These are phyloP conservation scores for Drosophila lutescens DNA, from an alignment of 2,888 invertebrate species.

Conservation along the genomic window DNA sequence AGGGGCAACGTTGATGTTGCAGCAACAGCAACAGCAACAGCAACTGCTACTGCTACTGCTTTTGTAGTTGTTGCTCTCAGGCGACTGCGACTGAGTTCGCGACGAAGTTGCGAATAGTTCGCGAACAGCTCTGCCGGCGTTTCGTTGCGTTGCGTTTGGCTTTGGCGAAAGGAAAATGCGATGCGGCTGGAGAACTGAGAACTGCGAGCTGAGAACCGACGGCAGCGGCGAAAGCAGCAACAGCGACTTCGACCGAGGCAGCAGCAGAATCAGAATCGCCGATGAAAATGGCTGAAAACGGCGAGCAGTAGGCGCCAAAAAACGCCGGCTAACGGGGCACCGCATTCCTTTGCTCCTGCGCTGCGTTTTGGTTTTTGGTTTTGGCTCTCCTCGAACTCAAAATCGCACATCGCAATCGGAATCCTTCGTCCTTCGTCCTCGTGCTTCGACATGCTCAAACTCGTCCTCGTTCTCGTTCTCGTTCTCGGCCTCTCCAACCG, in stretches of 20 bases:
- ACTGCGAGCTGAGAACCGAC: conserved; percentile 7
- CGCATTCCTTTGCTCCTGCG: conserved; percentile 69
- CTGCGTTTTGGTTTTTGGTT: conserved; percentile 3
- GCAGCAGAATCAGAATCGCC: conserved; percentile 1
- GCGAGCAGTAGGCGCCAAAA: conserved; percentile 41
- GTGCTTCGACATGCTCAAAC: conserved; percentile 40
- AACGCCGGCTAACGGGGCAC: conserved; percentile 70
- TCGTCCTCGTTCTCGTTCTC: conserved; percentile 59
- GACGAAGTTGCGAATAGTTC: conserved; percentile 49
- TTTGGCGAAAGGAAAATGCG: conserved; percentile 33
- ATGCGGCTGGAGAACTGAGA: conserved; percentile 15
- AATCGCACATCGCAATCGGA: neutral
- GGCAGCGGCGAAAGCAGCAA: conserved; percentile 7
- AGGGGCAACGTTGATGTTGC: conserved; percentile 22
- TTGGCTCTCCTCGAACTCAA: conserved; percentile 20
- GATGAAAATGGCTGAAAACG: conserved; percentile 13
- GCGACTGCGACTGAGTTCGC: conserved; percentile 62
- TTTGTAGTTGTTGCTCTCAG: conserved; percentile 34
- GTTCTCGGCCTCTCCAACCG: conserved; percentile 41
- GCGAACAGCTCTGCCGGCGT: conserved; percentile 38
- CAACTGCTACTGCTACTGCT: conserved; percentile 7
- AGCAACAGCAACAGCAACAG: conserved; percentile 27
- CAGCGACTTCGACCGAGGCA: conserved; percentile 16
- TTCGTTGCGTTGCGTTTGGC: neutral
- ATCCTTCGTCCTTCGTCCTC: conserved; percentile 23